Conservation (phyloP, 1,140 invertebrate genomes). For the Bombus confusus region DNA sequence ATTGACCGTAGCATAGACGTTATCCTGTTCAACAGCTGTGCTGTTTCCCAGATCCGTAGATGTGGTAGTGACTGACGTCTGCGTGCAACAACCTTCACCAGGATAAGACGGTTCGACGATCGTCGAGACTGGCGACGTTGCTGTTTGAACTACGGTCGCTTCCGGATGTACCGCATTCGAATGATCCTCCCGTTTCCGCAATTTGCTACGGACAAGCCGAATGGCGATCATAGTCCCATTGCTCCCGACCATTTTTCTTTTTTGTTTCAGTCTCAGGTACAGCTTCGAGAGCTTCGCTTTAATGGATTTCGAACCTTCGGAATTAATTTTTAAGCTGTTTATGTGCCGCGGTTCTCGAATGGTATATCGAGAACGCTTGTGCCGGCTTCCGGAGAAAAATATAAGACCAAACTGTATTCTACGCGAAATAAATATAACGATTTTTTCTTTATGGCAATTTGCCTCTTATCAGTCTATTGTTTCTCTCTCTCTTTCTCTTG, state of each 20-base stretch:
- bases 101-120: constrained; percentile 61
- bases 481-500: constrained; percentile 40
- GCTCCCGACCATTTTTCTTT: constrained; percentile 87
- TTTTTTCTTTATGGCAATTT: background rate
- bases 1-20: constrained; percentile 59
- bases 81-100: constrained; percentile 65
- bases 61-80: constrained; percentile 62
- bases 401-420: background rate
- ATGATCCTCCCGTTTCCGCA: constrained; percentile 91
- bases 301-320: constrained; percentile 43
- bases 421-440: constrained; percentile 31
- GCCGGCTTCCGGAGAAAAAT: constrained; percentile 44
- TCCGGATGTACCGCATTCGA: constrained; percentile 86
- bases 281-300: constrained; percentile 75
- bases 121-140: constrained; percentile 69
- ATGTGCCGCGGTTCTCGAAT: constrained; percentile 60
- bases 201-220: constrained; percentile 93
- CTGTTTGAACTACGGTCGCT: constrained; percentile 84
- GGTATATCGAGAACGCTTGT: constrained; percentile 58
- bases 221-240: constrained; percentile 92
- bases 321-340: constrained; percentile 73
- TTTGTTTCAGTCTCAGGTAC: constrained; percentile 78
- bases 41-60: constrained; percentile 62
- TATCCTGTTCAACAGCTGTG: constrained; percentile 73
- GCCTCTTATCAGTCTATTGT: constrained; percentile 50